Base-by-base conservation (phyloP, 2,113 vertebrate genomes). In the Haemorhous mexicanus region DNA sequence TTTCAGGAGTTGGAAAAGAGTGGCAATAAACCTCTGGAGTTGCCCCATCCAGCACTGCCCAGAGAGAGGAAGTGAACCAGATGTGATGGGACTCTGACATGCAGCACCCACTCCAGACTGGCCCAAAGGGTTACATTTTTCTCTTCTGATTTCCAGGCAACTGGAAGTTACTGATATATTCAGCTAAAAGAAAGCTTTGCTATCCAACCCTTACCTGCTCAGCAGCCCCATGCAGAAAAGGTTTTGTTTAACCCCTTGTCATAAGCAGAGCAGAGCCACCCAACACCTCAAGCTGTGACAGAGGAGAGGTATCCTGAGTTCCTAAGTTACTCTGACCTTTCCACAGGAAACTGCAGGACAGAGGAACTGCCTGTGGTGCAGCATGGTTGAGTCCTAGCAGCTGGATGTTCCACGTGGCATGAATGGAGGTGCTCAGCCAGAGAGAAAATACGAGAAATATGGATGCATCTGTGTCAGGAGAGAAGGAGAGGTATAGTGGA, bases 351-450 rank as follows among this genome's bases (percentile, higher is more conserved):
- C 10, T 63, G n/a, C 39, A 46, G 55, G 39, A 28, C 37, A 64
- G 55, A 64, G 22, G 28, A 84, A 43, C 2, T 0, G 39, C 43
- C 46, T 39, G 21, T 43, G 55, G 18, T 53, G 30, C 0, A 0
- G 30, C 19, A 18, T 15, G 43, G 30, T 30, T 33, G 64, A 39
- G 28, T 56, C 32, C 64, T 17, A 30, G 32, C 24, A 87, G 30
- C 55, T 84, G 81, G n/a, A 16, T 74, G 26, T 41, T 87, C 33
- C 35, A n/a, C 0, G 5, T 16, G 6, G 22, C 41, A 14, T 16
- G 44, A 75, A 56, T 32, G 15, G 53, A 93, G 11, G 27, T 3
- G 5, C 24, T 93, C 41, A 84, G 21, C 20, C 46, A 58, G 37
- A 56, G 37, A 70, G 44, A 68, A 83, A n/a, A 30, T 4, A 32